Evolutionary conservation across 2,797 vertebrate genomes (phyloP).

Genomic region (Coreius guichenoti): DNA sequence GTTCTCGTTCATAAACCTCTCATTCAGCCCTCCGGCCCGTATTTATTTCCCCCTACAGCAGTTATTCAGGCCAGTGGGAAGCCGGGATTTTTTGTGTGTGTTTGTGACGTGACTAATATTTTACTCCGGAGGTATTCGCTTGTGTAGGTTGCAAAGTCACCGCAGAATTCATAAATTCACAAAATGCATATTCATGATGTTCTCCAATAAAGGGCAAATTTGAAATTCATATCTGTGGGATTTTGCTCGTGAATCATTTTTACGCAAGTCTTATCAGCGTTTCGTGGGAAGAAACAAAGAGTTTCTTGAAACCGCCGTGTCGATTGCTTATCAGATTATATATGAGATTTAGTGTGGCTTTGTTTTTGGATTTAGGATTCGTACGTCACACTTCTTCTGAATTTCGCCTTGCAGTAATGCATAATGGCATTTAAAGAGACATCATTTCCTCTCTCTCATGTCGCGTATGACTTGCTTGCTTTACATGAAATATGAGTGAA

Average conservation of each 20-base stretch:
- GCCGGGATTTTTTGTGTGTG: not conserved
- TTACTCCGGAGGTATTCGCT: not conserved
- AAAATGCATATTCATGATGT: slow-evolving; percentile 48
- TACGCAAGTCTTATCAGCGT: slow-evolving; percentile 6
- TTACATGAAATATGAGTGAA: not conserved
- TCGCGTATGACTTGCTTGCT: not conserved
- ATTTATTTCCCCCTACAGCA: slow-evolving; percentile 11
- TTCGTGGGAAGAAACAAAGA: slow-evolving; percentile 46
- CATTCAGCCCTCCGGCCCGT: slow-evolving; percentile 60
- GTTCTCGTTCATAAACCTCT: slow-evolving; percentile 71
- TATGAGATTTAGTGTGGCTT: slow-evolving; percentile 42
- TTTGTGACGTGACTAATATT: not conserved
- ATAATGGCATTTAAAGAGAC: not conserved
- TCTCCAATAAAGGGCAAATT: slow-evolving; percentile 50
- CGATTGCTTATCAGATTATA: slow-evolving; percentile 20
- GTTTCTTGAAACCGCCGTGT: not conserved
- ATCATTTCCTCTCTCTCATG: not conserved
- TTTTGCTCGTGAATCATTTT: not conserved
- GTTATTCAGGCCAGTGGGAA: slow-evolving; percentile 51
- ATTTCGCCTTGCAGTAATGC: slow-evolving; percentile 3
- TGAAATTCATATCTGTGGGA: slow-evolving; percentile 34
- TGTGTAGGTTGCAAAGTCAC: slow-evolving; percentile 21
- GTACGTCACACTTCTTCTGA: slow-evolving; percentile 39
- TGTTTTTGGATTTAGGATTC: slow-evolving; percentile 34
- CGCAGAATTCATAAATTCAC: slow-evolving; percentile 21